phyloP scores from a whole-genome alignment of 2,113 vertebrate genomes.

The Bagarius yarrelli region DNA sequence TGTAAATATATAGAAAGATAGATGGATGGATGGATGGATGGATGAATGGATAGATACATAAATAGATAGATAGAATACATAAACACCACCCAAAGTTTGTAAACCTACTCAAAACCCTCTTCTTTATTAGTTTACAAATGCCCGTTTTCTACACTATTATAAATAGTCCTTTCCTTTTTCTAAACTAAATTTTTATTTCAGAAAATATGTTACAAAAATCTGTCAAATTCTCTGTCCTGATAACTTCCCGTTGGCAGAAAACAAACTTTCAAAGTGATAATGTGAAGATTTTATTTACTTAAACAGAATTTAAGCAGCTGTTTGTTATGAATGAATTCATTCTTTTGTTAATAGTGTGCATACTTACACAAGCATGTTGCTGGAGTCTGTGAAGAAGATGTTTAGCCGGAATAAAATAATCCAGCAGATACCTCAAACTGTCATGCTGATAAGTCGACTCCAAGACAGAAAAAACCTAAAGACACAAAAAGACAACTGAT shows the following conservation, averaged over 20 bases:
- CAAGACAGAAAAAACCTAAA: conserved; percentile 83
- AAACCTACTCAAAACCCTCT: too few relatives aligned
- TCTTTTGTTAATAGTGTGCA: neutral
- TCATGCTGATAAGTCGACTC: conserved; percentile 88
- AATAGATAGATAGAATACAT: too few relatives aligned
- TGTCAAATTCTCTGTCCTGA: neutral
- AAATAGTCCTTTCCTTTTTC: too few relatives aligned
- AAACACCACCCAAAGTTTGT: too few relatives aligned
- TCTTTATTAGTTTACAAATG: too few relatives aligned
- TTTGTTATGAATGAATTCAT: neutral
- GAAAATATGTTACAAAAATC: too few relatives aligned
- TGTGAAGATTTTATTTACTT: neutral
- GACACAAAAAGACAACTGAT: neutral
- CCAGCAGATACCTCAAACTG: conserved; percentile 85
- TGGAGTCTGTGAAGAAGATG: conserved; percentile 87
- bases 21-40: too few relatives aligned
- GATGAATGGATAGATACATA: too few relatives aligned
- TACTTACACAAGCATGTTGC: conserved; percentile 90
- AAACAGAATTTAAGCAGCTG: neutral
- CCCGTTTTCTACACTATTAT: too few relatives aligned
- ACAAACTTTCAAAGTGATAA: neutral
- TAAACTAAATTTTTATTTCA: too few relatives aligned
- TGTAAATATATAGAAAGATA: too few relatives aligned
- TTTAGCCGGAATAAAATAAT: conserved; percentile 90
- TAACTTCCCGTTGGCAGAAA: neutral